phyloP scores from a whole-genome alignment of 2,113 vertebrate species.

The Phalacrocorax pelagicus region DNA sequence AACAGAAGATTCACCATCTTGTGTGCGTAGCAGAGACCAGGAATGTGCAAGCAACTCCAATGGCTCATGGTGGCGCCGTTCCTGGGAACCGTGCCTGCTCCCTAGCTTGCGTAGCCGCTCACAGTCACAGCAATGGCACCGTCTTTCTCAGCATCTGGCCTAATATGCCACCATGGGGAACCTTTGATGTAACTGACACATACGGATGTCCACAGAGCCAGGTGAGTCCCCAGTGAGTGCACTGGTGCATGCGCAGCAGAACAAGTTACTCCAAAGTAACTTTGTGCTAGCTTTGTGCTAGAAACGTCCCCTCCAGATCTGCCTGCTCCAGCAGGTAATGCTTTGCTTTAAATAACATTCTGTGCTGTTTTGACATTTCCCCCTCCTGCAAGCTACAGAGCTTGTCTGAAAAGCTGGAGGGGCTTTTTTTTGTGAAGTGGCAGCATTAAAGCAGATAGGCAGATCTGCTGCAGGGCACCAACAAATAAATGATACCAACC shows the following conservation, averaged over 20 bases:
- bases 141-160: neutral
- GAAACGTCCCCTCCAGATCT: neutral
- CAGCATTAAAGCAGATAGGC: neutral
- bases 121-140: neutral
- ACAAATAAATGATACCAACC: neutral
- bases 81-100: neutral
- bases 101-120: neutral
- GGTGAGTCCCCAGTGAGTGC: neutral
- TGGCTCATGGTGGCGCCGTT: neutral
- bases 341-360: neutral
- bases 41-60: neutral
- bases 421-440: neutral
- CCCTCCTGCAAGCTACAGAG: neutral
- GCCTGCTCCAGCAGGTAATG: neutral
- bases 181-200: neutral
- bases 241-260: accelerated
- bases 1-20: neutral
- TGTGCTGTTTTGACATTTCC: neutral
- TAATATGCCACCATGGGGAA: neutral
- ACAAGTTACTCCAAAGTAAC: neutral
- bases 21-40: neutral
- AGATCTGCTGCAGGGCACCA: neutral
- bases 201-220: neutral
- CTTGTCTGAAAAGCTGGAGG: neutral
- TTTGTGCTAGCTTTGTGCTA: neutral